phyloP scores from a whole-genome alignment of 2,113 vertebrate genomes.

The Cynopterus brachyotis region DNA sequence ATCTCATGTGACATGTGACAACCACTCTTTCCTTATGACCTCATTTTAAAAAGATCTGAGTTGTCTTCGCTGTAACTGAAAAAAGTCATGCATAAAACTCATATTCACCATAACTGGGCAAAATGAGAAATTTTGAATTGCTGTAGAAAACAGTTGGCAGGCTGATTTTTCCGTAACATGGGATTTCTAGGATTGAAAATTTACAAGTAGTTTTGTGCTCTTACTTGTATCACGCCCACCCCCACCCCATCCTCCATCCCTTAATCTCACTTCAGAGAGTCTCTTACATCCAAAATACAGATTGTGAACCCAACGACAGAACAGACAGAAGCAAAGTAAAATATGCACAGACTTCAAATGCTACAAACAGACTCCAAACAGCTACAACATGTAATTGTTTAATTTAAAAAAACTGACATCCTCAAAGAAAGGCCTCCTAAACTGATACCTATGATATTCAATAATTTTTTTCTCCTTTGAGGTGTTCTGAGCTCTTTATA shows the following conservation, averaged over 20 bases:
- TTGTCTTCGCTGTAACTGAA: background rate
- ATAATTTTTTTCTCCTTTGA: conserved; percentile 21
- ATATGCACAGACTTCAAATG: background rate
- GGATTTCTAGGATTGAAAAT: background rate
- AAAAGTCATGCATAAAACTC: background rate
- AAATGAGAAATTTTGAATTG: background rate
- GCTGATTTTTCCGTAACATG: background rate
- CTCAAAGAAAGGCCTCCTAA: background rate
- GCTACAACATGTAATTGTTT: background rate
- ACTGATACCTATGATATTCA: background rate
- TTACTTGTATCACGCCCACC: background rate
- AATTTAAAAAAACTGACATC: background rate
- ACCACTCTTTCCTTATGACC: background rate
- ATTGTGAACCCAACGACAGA: background rate
- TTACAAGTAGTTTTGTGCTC: background rate
- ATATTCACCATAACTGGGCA: background rate
- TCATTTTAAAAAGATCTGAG: conserved; percentile 3
- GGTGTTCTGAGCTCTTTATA: background rate
- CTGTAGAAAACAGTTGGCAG: background rate
- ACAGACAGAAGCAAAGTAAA: background rate
- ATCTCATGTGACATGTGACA: background rate
- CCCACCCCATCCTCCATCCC: too few species aligned
- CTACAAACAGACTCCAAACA: background rate
- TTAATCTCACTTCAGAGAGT: background rate
- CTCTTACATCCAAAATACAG: background rate